These are phyloP conservation scores for Helicoverpa assulta DNA, from an alignment of 2,888 invertebrate genomes.

Conservation along the genomic window DNA sequence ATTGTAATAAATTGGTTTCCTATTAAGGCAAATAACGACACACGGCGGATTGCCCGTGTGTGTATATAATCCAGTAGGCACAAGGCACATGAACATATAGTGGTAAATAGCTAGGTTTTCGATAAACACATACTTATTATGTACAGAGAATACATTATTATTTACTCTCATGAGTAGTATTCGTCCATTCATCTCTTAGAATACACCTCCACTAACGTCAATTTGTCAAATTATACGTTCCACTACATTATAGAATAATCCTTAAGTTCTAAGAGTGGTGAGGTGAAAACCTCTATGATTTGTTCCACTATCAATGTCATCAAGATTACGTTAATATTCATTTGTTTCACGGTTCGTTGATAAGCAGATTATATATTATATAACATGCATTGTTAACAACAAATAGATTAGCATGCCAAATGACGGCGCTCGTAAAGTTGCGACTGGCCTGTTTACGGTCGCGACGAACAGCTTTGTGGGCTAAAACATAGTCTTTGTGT, in stretches of 20 bases:
- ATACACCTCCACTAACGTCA: background rate
- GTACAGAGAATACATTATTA: background rate
- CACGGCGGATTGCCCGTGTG: no score
- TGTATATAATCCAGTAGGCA: no score
- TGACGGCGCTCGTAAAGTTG: conserved; percentile 47
- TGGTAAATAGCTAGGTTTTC: no score
- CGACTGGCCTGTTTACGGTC: conserved; percentile 38
- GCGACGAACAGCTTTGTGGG: conserved; percentile 17
- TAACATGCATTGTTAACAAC: conserved; percentile 58
- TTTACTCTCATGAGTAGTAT: background rate
- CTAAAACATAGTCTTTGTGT: conserved; percentile 9
- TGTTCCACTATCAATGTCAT: conserved; percentile 8
- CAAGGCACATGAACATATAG: no score
- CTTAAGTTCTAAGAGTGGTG: background rate
- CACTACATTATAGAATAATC: background rate
- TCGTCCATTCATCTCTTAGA: background rate
- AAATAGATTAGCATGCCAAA: conserved; percentile 62
- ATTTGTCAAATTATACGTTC: background rate
- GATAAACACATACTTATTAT: no score
- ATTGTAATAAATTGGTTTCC: no score
- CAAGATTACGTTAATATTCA: conserved; percentile 5
- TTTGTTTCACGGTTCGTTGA: conserved; percentile 36
- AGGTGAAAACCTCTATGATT: background rate
- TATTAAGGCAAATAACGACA: no score
- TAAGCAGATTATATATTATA: conserved; percentile 42